Percentiles rank a stretch among this genome's conserved stretches.
Evolutionary conservation across 2,113 vertebrate species (phyloP).

Genomic region (Pelobates fuscus): DNA sequence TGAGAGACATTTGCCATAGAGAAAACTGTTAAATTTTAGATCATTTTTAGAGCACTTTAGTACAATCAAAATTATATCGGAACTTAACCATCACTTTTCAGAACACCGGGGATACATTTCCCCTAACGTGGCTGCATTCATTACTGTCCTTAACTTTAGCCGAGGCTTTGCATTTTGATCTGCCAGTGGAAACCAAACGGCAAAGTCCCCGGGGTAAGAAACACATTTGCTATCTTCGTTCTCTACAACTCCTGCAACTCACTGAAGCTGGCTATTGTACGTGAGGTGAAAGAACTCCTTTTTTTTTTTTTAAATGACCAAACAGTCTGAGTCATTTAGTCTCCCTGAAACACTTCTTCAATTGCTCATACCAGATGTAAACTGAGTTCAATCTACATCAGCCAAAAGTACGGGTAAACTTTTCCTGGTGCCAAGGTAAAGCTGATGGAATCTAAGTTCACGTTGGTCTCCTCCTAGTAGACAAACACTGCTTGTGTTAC

Average conservation of each 20-base stretch:
- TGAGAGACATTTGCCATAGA: no score
- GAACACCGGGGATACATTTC: no score
- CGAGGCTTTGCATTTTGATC: no score
- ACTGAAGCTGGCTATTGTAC: constrained; percentile 40
- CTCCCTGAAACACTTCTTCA: constrained; percentile 6
- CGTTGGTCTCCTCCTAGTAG: background rate
- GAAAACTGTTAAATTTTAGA: no score
- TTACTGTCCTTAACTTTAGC: no score
- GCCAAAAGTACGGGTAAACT: constrained; percentile 47
- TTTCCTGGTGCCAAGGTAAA: constrained; percentile 24
- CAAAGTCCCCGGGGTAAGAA: no score
- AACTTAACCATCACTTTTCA: no score
- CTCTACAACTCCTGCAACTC: no score
- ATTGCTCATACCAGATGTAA: constrained; percentile 32
- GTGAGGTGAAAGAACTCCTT: constrained; percentile 57
- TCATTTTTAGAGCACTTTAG: no score
- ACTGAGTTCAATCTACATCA: fast-evolving
- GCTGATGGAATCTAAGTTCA: constrained; percentile 24
- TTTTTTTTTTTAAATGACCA: constrained; percentile 27
- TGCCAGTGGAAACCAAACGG: no score
- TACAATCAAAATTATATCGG: no score
- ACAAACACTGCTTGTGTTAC: background rate
- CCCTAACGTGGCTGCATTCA: no score
- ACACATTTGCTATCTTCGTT: background rate
- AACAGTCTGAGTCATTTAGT: constrained; percentile 26